Evolutionary conservation across 2,888 invertebrate species (phyloP), one percentile per base, ranked within the genome.

Genomic region (Cylloceria caligata): DNA sequence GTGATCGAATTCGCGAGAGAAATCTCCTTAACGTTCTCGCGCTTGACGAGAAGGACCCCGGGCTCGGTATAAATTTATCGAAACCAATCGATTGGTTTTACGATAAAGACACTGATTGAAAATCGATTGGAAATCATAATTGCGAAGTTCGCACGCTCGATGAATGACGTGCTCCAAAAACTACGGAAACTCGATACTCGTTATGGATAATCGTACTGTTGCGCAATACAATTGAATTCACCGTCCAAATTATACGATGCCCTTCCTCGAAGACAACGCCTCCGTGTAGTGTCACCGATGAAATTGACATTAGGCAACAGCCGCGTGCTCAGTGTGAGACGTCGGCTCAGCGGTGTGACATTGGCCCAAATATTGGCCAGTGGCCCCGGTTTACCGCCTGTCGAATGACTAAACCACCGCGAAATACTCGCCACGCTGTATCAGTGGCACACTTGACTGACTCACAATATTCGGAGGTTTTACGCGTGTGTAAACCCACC

Each of bases 291-390:
- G 16, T 2, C 52, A 60, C 60, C 55, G 49, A 75, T 69, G 57
- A 60, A 71, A 45, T 81, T 68, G 78, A 72, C 75, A 64, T 84
- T 84, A 82, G 77, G 80, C 74, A 82, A 84, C 47, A 52, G 62
- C 21, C 27, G 3, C 62, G 30, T 24, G 69, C 57, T 39, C 77
- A 27, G 27, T 36, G 60, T 34, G 60, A 36, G 34, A 36, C 30
- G 36, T 60, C 67, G 60, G 78, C 83, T 83, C n/a, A n/a, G 83
- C 83, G 67, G 49, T 68, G 87, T 90, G 91, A 91, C 91, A 91
- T 91, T 91, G 91, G 89, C 91, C 91, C 87, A 86, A 87, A 90
- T 91, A 89, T 87, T 90, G 91, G 91, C 89, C 91, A 91, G 82
- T 88, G 90, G 88, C 90, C 89, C 90, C 88, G 81, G 57, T 78